A percentile compares a stretch with the other conserved stretches of the same genome.
Conservation (phyloP, 30 jellyfish, hydroid and myxozoan species). For the Clytia hemisphaerica region DNA sequence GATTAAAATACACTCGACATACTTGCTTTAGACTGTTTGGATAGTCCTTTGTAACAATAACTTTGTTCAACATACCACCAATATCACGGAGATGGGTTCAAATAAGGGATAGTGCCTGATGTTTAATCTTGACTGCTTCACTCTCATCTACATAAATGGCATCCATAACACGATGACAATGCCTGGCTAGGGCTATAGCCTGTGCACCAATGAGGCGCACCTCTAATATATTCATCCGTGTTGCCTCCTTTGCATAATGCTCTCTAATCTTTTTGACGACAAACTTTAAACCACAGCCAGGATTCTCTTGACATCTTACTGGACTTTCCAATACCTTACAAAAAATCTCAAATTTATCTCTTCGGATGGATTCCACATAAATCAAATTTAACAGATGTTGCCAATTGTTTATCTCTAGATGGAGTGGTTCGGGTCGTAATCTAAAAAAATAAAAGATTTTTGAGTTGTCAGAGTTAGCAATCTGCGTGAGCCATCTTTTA, state of each 20-base stretch:
- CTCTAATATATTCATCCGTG: background rate
- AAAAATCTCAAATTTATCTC: background rate
- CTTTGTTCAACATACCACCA: no score
- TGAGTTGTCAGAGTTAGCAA: no score
- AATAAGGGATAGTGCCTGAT: no score
- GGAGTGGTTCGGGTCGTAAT: slow-evolving; percentile 8
- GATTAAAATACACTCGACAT: no score
- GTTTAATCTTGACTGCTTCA: no score
- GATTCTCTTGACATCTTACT: background rate
- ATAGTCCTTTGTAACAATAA: no score
- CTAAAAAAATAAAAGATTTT: no score
- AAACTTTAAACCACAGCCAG: slow-evolving; percentile 10
- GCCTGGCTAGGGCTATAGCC: background rate
- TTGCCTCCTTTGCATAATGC: background rate
- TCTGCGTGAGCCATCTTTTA: no score
- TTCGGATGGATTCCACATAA: background rate
- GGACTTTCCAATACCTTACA: background rate
- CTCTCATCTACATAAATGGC: no score
- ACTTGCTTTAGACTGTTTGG: no score
- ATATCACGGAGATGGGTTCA: no score
- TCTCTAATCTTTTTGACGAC: background rate
- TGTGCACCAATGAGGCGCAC: background rate
- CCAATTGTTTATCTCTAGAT: slow-evolving; percentile 17
- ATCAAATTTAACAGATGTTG: background rate
- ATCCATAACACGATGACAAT: background rate